Evolutionary conservation across 2,113 vertebrate genomes (phyloP), one percentile per base, ranked within the genome.

Genomic region (Mormoops blainvillei): DNA sequence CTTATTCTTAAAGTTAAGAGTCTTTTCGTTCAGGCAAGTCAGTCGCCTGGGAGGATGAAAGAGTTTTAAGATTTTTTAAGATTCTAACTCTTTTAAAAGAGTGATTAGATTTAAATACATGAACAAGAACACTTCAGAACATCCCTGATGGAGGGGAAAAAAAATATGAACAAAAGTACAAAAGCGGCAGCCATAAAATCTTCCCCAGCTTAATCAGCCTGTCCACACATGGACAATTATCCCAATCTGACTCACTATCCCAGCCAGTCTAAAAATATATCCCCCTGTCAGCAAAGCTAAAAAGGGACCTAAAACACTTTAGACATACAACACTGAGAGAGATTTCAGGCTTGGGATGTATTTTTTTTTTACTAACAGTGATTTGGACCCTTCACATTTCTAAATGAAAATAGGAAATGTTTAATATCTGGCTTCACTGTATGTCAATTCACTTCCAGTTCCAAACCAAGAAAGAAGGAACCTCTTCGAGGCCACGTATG

Each of bases 281-380:
- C 74, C 33, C n/a, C 87, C 38, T 90, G 70, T 92, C 92, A 94
- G 89, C 94, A 90, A 89, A 94, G 58, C 76, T 95, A 94, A 95
- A 93, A 83, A 41, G 70, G 63, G 82, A 74, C 26, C 58, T 38
- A 58, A 48, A 86, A 48, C 65, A 65, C 38, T 94, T 94, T 77
- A 65, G 11, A 87, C 58, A 67, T 33, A 36, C 31, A 58, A 84
- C 81, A 50, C 31, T 24, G 28, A 83, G 14, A 80, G 70, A 43
- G 31, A 36, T 41, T 93, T 87, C 41, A 41, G 16, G 33, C 50
- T 48, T 22, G 36, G 24, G n/a, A 45, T 52, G 50, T 15, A 41
- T 65, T 85, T n/a, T 96, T 65, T 85, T n/a, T 96, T 94, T 61
- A 50, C 63, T 70, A 15, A 38, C 38, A 82, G 16, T 61, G 13